These are phyloP conservation scores for Megaceryle maxima DNA, from an alignment of 2,113 vertebrate species.

Conservation along the genomic window DNA sequence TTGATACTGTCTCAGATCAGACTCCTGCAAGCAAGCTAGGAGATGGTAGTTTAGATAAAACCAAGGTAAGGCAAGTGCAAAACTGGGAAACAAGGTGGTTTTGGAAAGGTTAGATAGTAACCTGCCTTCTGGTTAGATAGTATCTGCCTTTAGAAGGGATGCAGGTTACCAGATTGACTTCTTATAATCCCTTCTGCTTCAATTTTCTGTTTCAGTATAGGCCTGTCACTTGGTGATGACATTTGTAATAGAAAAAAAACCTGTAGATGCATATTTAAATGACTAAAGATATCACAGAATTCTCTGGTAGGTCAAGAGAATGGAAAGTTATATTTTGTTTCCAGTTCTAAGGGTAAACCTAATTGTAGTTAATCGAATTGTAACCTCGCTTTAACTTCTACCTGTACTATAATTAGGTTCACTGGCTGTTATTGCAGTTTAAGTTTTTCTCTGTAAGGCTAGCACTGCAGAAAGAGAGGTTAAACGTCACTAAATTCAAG, in stretches of 20 bases:
- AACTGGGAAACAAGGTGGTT: conserved; percentile 13
- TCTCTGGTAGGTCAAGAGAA: not conserved
- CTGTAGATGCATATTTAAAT: not conserved
- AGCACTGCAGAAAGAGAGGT: not conserved
- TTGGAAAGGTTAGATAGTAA: conserved; percentile 44
- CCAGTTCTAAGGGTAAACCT: not conserved
- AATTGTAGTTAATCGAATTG: not conserved
- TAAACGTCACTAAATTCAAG: not conserved
- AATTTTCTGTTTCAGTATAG: not conserved
- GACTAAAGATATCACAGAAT: not conserved
- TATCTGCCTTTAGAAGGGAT: not conserved
- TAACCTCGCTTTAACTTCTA: not conserved
- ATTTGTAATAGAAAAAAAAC: not conserved
- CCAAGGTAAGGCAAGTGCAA: not conserved
- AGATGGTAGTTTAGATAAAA: conserved; percentile 18
- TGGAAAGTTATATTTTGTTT: not conserved
- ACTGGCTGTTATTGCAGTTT: not conserved
- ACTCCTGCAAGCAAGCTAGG: not conserved
- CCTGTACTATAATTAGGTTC: not conserved
- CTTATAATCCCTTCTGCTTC: not conserved
- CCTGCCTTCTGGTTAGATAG: not conserved
- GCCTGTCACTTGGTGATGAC: not conserved
- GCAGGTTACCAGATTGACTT: not conserved
- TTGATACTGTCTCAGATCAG: not conserved
- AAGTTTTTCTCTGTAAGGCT: not conserved